A percentile compares a stretch with the other conserved stretches of the same genome.
Conservation (phyloP, 2,113 vertebrate species). For the Gallinago jamesoni region DNA sequence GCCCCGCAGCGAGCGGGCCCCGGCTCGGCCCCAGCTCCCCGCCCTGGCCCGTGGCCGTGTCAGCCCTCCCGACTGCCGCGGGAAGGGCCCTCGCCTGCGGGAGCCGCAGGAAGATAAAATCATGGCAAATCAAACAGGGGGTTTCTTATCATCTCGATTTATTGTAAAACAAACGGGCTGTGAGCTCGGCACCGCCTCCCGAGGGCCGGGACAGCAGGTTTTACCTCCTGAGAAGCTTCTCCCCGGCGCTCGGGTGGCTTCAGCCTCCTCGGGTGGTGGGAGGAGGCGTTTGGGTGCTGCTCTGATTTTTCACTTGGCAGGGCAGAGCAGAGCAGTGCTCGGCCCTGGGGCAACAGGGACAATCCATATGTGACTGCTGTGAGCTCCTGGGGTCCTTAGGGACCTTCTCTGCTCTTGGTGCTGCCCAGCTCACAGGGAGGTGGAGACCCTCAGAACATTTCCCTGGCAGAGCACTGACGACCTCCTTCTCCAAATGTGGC, state of each 20-base stretch:
- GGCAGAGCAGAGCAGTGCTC: neutral
- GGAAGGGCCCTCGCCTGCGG: neutral
- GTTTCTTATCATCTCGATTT: neutral
- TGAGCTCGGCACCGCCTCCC: neutral
- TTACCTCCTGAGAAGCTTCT: neutral
- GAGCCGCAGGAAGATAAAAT: neutral
- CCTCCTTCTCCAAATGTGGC: neutral
- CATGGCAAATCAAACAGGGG: fast-evolving
- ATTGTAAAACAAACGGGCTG: neutral
- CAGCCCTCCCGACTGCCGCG: no score
- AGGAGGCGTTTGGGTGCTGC: neutral
- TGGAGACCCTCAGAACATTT: neutral
- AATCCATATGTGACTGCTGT: neutral
- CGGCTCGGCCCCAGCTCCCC: neutral
- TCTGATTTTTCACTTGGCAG: neutral
- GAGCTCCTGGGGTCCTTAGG: neutral
- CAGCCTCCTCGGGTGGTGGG: fast-evolving
- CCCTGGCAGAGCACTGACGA: neutral
- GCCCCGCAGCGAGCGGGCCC: neutral
- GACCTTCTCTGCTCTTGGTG: neutral
- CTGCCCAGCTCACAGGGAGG: neutral
- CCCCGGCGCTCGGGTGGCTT: neutral
- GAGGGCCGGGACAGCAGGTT: no score
- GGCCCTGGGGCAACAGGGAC: neutral
- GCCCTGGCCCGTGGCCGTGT: neutral